Percentiles rank a stretch among this genome's conserved stretches.
phyloP scores from a whole-genome alignment of 1,140 invertebrate genomes.

The Drosophila setifemur region DNA sequence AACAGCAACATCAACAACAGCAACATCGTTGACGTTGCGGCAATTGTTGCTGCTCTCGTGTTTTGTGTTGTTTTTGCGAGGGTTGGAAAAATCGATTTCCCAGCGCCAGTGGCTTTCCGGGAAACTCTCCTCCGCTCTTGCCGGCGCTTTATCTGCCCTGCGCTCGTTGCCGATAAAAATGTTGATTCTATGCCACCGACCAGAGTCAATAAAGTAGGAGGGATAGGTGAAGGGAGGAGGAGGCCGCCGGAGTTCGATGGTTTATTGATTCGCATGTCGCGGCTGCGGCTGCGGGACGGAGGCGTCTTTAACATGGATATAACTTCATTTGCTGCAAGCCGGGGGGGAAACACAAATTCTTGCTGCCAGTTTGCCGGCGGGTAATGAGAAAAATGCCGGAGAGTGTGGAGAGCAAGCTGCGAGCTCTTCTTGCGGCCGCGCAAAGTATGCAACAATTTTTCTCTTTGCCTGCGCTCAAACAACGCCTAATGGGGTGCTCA shows the following conservation, averaged over 20 bases:
- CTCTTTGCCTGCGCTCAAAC: constrained; percentile 46
- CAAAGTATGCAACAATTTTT: constrained; percentile 74
- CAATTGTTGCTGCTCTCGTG: constrained; percentile 47
- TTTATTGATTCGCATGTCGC: constrained; percentile 33
- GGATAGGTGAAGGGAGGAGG: background rate
- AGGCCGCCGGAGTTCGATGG: constrained; percentile 4
- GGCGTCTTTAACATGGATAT: constrained; percentile 16
- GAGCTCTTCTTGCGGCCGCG: constrained; percentile 60
- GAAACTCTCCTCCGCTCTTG: constrained; percentile 29
- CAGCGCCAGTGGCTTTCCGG: constrained; percentile 11
- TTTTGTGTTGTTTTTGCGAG: constrained; percentile 35
- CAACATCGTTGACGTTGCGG: background rate
- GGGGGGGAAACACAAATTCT: constrained; percentile 45
- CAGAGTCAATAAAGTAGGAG: constrained; percentile 36
- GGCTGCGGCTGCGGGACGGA: background rate
- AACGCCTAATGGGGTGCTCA: constrained; percentile 37
- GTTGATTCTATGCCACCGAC: constrained; percentile 36
- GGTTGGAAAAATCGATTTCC: constrained; percentile 68
- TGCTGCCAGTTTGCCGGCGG: constrained; percentile 30
- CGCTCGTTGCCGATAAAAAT: constrained; percentile 48
- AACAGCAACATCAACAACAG: background rate
- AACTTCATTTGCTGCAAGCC: constrained; percentile 40
- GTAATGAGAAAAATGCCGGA: constrained; percentile 18
- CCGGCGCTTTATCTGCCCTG: constrained; percentile 46
- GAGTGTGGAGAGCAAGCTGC: constrained; percentile 32